These are phyloP conservation scores for Papilio protenor DNA, from an alignment of 2,888 invertebrate genomes.

Conservation along the genomic window DNA sequence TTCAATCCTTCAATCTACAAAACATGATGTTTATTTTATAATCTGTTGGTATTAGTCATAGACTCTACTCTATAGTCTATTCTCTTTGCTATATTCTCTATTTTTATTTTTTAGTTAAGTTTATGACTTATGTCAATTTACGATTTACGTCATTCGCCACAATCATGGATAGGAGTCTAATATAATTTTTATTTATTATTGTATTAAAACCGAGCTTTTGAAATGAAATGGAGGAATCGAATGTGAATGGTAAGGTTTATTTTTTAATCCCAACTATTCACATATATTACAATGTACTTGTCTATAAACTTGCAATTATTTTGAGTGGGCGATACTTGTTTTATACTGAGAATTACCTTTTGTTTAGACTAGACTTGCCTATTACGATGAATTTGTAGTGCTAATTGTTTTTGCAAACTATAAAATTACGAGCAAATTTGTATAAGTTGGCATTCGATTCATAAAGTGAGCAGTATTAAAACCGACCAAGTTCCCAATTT, in stretches of 20 bases:
- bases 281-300: conserved; percentile 26
- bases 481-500: conserved; percentile 44
- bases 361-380: conserved; percentile 63
- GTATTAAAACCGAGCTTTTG: conserved; percentile 55
- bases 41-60: conserved; percentile 10
- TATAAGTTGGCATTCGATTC: neutral
- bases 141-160: conserved; percentile 40
- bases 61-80: neutral
- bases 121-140: conserved; percentile 29
- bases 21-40: neutral
- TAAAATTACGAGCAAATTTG: conserved; percentile 3
- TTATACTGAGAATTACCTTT: conserved; percentile 68
- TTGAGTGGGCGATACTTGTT: conserved; percentile 79
- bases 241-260: conserved; percentile 64
- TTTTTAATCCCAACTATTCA: conserved; percentile 4
- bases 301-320: conserved; percentile 60
- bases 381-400: conserved; percentile 43
- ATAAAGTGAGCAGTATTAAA: neutral
- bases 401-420: neutral
- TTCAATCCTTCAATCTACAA: neutral
- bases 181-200: conserved; percentile 53
- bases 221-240: conserved; percentile 77
- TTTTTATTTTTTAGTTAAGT: neutral
- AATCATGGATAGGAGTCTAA: conserved; percentile 52
- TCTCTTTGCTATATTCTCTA: conserved; percentile 16